phyloP scores from a whole-genome alignment of 2,797 vertebrate species.

The Pseudocheirus occidentalis region DNA sequence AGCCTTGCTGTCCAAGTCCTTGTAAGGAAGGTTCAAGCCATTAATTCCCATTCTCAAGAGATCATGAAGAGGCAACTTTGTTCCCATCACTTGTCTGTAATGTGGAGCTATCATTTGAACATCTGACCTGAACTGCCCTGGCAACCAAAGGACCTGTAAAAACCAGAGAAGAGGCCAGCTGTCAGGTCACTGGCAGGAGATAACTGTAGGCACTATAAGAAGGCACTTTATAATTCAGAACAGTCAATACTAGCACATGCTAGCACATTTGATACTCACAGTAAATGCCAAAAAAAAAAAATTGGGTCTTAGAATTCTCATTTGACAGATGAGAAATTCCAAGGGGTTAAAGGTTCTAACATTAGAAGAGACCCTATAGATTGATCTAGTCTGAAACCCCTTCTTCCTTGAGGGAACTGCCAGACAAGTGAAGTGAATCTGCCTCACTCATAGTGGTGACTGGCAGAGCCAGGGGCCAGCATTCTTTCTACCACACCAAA shows the following conservation, averaged over 20 bases:
- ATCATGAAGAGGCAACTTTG: conserved; percentile 84
- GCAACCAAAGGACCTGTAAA: conserved; percentile 90
- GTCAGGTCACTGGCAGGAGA: background rate
- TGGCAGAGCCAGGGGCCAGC: background rate
- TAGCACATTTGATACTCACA: background rate
- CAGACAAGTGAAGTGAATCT: background rate
- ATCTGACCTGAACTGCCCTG: conserved; percentile 81
- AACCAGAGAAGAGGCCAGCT: accelerated
- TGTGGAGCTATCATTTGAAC: conserved; percentile 86
- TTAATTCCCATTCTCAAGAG: conserved; percentile 85
- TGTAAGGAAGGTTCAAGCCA: conserved; percentile 91
- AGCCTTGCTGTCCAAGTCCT: conserved; percentile 88
- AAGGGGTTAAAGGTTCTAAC: background rate
- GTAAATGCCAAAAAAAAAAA: background rate
- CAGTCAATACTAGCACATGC: background rate
- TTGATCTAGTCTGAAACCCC: background rate
- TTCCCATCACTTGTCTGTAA: conserved; percentile 88
- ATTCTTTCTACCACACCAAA: background rate
- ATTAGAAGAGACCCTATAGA: background rate
- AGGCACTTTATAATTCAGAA: background rate
- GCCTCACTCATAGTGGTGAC: background rate
- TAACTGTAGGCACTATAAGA: background rate
- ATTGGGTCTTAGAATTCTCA: background rate
- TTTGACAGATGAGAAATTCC: background rate
- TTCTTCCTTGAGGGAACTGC: background rate